Conservation (phyloP, 30 jellyfish, hydroid and myxozoan genomes). For the Aurelia aurita region DNA sequence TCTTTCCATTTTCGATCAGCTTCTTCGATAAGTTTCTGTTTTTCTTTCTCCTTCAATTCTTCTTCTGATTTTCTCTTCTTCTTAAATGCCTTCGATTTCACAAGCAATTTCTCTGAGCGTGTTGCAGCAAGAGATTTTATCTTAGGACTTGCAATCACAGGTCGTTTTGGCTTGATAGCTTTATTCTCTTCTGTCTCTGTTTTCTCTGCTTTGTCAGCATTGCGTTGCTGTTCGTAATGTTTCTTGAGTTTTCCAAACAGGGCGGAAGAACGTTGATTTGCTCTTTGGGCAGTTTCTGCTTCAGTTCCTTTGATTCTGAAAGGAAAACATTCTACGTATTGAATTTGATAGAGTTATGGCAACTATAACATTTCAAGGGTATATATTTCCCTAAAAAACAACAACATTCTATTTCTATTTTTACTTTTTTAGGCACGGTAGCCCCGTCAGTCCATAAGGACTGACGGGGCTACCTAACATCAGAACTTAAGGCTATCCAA, state of each 20-base stretch:
- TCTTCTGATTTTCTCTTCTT: conserved; percentile 39
- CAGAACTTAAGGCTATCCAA: too few species aligned
- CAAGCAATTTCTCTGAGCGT: conserved; percentile 39
- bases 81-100: conserved; percentile 19
- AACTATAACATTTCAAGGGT: not conserved
- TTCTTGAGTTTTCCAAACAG: conserved; percentile 27
- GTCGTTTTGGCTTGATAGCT: not conserved
- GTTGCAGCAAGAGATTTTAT: conserved; percentile 5
- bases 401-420: too few species aligned
- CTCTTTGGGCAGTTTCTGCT: conserved; percentile 16
- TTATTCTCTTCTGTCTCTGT: not conserved
- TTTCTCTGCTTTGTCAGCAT: not conserved
- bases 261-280: conserved; percentile 20
- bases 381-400: too few species aligned
- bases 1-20: not conserved
- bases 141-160: not conserved
- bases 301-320: conserved; percentile 23
- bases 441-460: too few species aligned
- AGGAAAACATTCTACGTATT: not conserved
- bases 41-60: conserved; percentile 16
- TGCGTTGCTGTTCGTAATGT: not conserved
- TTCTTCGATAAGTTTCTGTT: not conserved
- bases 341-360: not conserved
- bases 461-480: too few species aligned
- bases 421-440: too few species aligned